Evolutionary conservation across 2,888 invertebrate genomes (phyloP).

Genomic region (Pristionchus fissidentatus): DNA sequence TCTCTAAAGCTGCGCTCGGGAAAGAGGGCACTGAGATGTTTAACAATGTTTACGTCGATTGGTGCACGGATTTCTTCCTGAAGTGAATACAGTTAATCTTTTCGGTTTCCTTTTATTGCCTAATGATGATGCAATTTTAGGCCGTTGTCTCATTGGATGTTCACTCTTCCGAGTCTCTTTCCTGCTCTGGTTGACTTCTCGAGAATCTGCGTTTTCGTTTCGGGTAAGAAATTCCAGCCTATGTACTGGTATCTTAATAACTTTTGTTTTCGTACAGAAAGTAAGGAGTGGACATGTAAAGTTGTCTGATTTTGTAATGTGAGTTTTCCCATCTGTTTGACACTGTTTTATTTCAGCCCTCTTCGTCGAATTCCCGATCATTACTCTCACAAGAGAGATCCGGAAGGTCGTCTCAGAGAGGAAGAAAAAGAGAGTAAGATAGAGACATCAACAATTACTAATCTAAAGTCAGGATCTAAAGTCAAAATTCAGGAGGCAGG

Average conservation of each 20-base stretch:
- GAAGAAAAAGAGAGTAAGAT: slow-evolving; percentile 30
- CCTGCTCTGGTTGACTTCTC: slow-evolving; percentile 8
- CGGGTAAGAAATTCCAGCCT: too few species aligned
- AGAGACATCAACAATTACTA: too few species aligned
- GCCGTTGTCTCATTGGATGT: slow-evolving; percentile 24
- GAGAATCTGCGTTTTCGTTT: background rate
- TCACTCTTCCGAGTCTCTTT: background rate
- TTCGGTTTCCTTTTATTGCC: too few species aligned
- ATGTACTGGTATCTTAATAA: too few species aligned
- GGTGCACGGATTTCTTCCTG: slow-evolving; percentile 41
- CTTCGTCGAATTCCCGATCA: slow-evolving; percentile 8
- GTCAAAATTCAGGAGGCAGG: slow-evolving; percentile 6
- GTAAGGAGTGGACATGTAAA: too few species aligned
- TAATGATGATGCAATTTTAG: background rate
- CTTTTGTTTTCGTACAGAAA: too few species aligned
- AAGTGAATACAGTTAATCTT: background rate
- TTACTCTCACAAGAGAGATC: slow-evolving; percentile 23
- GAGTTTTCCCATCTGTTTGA: too few species aligned
- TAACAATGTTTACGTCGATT: slow-evolving; percentile 49
- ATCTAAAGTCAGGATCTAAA: too few species aligned
- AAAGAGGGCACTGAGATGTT: slow-evolving; percentile 54
- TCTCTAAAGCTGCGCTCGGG: slow-evolving; percentile 60
- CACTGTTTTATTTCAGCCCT: slow-evolving; percentile 1
- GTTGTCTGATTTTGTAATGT: too few species aligned
- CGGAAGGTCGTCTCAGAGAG: background rate